phyloP scores from a whole-genome alignment of 2,113 vertebrate genomes.

The Trogon surrucura region DNA sequence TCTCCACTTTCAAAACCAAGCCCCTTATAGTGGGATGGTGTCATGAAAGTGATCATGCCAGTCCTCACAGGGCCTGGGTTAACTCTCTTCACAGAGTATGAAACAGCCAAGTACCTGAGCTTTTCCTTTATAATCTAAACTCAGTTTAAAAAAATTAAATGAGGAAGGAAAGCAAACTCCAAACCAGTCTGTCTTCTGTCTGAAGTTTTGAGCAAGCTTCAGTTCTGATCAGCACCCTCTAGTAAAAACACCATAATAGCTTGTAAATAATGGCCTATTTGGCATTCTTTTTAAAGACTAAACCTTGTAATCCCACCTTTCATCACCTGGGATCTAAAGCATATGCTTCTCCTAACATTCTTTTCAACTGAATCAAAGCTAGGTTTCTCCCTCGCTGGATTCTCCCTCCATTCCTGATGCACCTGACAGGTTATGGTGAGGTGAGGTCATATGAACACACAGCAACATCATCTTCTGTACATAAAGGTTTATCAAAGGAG shows the following conservation, averaged over 20 bases:
- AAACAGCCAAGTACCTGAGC: background rate
- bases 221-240: background rate
- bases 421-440: background rate
- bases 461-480: background rate
- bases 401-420: background rate
- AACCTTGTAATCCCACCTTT: background rate
- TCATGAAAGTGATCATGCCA: background rate
- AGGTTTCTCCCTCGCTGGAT: background rate
- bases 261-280: background rate
- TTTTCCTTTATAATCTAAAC: background rate
- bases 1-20: background rate
- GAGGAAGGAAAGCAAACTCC: background rate
- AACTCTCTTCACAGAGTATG: background rate
- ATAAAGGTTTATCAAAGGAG: background rate
- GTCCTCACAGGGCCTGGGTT: background rate
- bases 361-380: background rate
- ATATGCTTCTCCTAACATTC: background rate
- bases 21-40: background rate
- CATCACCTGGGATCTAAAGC: background rate
- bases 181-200: background rate
- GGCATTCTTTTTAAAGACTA: background rate
- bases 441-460: background rate
- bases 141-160: background rate
- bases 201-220: background rate
- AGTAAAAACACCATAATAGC: background rate